Conservation (phyloP, 2,797 vertebrate genomes). For the Gymnoscopelus braueri region DNA sequence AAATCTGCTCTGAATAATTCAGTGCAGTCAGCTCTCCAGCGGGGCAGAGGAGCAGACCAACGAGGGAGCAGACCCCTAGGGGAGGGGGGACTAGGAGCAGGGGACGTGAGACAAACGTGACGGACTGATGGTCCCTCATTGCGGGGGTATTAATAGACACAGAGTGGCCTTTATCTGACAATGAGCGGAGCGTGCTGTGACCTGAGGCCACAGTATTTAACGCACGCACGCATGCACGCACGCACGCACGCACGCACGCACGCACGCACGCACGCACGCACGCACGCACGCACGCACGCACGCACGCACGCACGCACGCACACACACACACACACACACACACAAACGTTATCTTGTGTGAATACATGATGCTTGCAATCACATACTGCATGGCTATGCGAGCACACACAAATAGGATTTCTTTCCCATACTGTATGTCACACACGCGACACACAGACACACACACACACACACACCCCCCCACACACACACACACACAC, state of each 20-base stretch:
- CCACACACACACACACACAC: conserved; percentile 2
- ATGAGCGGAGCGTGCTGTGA: conserved; percentile 50
- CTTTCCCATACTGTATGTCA: not conserved
- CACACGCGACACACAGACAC: not conserved
- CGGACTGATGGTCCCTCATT: conserved; percentile 46
- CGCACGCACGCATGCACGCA: conserved; percentile 41
- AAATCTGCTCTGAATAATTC: conserved; percentile 50
- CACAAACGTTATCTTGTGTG: conserved; percentile 1
- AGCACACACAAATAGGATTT: no score
- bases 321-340: conserved; percentile 9
- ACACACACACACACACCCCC: conserved; percentile 3
- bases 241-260: conserved; percentile 11
- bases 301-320: not conserved
- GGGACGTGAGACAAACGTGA: conserved; percentile 28
- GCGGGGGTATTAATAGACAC: conserved; percentile 75
- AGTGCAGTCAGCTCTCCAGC: conserved; percentile 19
- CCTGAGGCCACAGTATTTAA: conserved; percentile 62
- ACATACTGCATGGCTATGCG: not conserved
- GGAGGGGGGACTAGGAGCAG: conserved; percentile 14
- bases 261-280: conserved; percentile 1
- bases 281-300: conserved; percentile 13
- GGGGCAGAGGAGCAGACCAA: conserved; percentile 9
- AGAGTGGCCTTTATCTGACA: conserved; percentile 75
- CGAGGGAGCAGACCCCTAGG: not conserved
- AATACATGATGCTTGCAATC: not conserved